Conservation (phyloP, 2,888 invertebrate species). For the Ophion ellenae region DNA sequence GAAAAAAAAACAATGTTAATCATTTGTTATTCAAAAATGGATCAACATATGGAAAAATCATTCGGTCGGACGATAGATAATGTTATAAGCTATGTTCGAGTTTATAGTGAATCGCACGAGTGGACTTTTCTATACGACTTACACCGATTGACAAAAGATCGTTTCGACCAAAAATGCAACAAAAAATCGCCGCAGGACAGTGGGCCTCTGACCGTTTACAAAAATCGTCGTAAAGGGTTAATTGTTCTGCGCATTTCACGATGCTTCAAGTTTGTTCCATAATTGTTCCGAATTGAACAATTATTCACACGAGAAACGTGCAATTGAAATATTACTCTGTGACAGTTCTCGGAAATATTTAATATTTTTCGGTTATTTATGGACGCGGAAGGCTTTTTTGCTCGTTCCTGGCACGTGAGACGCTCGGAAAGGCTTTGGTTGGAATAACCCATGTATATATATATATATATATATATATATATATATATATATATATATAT, state of each 20-base stretch:
- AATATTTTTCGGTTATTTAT: background rate
- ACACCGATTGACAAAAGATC: too few species aligned
- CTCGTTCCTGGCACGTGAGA: background rate
- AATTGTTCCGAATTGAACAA: background rate
- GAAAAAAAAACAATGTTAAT: too few species aligned
- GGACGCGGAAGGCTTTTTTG: background rate
- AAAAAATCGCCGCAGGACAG: too few species aligned
- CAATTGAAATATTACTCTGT: background rate
- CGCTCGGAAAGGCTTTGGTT: conserved; percentile 4
- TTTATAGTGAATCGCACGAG: too few species aligned
- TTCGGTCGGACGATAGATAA: too few species aligned
- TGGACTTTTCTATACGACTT: too few species aligned
- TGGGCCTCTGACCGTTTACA: background rate
- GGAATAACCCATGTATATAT: background rate
- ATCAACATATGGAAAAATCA: too few species aligned
- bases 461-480: too few species aligned
- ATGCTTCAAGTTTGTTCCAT: background rate
- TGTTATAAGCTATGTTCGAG: too few species aligned
- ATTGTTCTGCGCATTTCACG: background rate
- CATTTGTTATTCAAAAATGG: too few species aligned
- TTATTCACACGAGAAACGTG: background rate
- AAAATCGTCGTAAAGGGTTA: background rate
- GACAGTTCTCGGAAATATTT: conserved; percentile 26
- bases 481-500: too few species aligned
- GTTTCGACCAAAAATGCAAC: too few species aligned